Percentiles rank a stretch among this genome's conserved stretches.
Conservation (phyloP, 2,113 vertebrate species). For the Rhagologus leucostigma region DNA sequence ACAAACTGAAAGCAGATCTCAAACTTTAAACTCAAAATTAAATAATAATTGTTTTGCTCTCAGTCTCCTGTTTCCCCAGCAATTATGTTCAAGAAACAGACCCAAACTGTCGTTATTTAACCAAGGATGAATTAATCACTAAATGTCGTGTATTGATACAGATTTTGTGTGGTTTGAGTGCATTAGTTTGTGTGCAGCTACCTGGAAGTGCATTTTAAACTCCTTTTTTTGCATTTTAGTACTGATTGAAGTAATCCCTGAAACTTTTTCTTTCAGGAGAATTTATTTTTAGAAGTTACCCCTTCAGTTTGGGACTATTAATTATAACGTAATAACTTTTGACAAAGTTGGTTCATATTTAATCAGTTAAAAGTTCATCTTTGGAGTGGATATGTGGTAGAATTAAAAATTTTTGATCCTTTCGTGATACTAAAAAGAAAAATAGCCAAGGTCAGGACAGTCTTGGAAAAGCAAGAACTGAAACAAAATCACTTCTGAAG, state of each 20-base stretch:
- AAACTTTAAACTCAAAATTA: background rate
- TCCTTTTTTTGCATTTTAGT: background rate
- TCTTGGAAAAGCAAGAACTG: background rate
- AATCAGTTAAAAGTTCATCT: background rate
- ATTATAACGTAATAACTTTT: background rate
- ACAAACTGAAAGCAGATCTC: background rate
- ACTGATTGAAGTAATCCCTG: background rate
- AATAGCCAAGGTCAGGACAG: background rate
- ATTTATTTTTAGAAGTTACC: background rate
- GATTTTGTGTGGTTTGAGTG: background rate
- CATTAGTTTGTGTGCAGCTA: background rate
- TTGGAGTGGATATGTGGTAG: background rate
- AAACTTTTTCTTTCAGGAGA: background rate
- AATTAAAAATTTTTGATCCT: background rate
- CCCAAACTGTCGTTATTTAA: background rate
- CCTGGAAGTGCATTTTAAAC: background rate
- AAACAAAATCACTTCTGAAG: background rate
- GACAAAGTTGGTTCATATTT: background rate
- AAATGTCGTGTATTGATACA: background rate
- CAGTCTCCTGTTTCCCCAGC: background rate
- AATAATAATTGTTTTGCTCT: background rate
- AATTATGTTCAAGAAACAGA: background rate
- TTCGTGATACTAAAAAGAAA: background rate
- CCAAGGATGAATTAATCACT: background rate
- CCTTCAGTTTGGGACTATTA: background rate